Evolutionary conservation across 2,797 vertebrate genomes (phyloP), one percentile per base, ranked within the genome.

Genomic region (Spizella passerina): DNA sequence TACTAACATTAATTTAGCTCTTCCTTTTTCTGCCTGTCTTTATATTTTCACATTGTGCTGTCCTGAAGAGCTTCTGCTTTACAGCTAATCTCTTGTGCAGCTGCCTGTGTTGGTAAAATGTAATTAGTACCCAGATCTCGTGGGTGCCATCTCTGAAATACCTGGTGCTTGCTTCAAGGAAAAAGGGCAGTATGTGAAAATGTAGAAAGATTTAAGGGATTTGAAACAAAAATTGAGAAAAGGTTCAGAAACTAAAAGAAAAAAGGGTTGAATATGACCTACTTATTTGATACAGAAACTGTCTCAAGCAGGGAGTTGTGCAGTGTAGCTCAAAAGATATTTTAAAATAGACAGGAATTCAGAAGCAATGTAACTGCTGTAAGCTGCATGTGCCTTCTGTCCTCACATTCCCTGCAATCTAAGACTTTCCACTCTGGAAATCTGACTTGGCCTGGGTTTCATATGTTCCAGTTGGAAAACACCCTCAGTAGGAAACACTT

Each of bases 351-450:
- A 8, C 3, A 14, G 78, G 63, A 79, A 66, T 18, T 68, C 50
- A 69, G 47, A 63, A 90, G 36, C 44, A 52, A 0, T 52, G 49
- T 39, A 49, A 36, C 44, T 64, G 4, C 76, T 72, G 39, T 59
- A 30, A 82, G 50, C 59, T 90, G 41, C 38, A 8, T 65, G 34
- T 93, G 75, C 88, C 34, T 77, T 26, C 23, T 89, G 79, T 82
- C 82, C 85, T 94, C 29, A 4, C 69, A 80, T 92, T 73, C 50
- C 65, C 84, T 93, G 8, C 53, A 55, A 7, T 65, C 82, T 81
- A 70, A 92, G 93, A 90, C 53, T 95, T 96, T 92, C 88, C 86
- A 83, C 60, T 36, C 56, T 92, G 81, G 68, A 88, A 84, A 82
- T 88, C 38, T 90, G 88, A 24, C 83, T 95, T 96, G 90, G 95